Conservation (phyloP, 2,888 invertebrate genomes). For the Heteromyza rotundicornis region DNA sequence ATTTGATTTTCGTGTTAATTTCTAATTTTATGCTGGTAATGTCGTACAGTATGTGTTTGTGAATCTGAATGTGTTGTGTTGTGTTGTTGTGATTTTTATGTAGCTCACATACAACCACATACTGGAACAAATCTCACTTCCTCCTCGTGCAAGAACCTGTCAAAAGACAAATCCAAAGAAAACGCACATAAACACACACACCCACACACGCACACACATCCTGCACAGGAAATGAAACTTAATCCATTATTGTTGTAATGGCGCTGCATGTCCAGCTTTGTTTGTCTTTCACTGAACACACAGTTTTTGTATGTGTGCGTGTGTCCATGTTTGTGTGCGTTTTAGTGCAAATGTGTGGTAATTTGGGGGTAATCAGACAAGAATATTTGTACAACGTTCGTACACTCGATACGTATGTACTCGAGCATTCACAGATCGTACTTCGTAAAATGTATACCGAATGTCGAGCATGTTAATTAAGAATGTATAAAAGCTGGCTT, state of each 20-base stretch:
- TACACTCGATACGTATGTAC: not conserved
- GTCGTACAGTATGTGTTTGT: not conserved
- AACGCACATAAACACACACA: not conserved
- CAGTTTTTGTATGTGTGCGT: not conserved
- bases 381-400: not conserved
- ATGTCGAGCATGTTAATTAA: not conserved
- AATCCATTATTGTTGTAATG: conserved; percentile 46
- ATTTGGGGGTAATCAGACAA: not conserved
- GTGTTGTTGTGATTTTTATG: not conserved
- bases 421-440: not conserved
- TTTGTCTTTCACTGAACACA: not conserved
- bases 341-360: not conserved
- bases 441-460: not conserved
- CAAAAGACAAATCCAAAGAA: not conserved
- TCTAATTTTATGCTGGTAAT: conserved; percentile 15
- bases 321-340: not conserved
- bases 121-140: not conserved
- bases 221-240: not conserved
- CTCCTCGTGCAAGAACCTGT: not conserved
- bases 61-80: not conserved
- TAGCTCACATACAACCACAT: too few species aligned
- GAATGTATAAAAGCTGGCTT: not conserved
- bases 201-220: not conserved
- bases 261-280: not conserved
- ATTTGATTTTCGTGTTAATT: conserved; percentile 22